Percentiles rank a stretch among this genome's conserved stretches.
phyloP scores from a whole-genome alignment of 2,888 invertebrate species.

The Ennomos fuscantarius region DNA sequence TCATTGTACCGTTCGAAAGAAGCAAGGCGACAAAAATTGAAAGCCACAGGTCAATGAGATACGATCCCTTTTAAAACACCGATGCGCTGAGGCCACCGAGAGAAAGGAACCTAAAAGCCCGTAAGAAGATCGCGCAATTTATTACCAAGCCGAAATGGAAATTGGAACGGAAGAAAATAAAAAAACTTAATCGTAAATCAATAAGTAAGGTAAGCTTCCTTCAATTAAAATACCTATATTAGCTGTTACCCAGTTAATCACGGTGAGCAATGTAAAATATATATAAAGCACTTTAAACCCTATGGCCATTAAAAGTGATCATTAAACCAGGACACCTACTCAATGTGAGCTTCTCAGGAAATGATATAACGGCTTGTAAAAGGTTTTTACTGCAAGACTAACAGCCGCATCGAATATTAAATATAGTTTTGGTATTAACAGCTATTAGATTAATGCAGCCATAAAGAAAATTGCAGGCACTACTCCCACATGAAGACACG shows the following conservation, averaged over 20 bases:
- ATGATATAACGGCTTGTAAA: slow-evolving; percentile 48
- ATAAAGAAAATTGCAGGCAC: slow-evolving; percentile 63
- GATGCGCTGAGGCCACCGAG: slow-evolving; percentile 48
- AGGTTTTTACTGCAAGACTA: slow-evolving; percentile 37
- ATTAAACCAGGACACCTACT: slow-evolving; percentile 48
- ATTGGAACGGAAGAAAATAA: slow-evolving; percentile 47
- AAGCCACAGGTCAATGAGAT: slow-evolving; percentile 61
- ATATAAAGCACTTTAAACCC: background rate
- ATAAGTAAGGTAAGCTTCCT: slow-evolving; percentile 49
- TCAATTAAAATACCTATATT: slow-evolving; percentile 8
- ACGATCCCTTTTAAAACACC: slow-evolving; percentile 58
- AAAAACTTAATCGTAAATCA: slow-evolving; percentile 53
- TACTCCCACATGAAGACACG: slow-evolving; percentile 43
- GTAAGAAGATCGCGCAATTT: slow-evolving; percentile 52
- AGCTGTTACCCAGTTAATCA: background rate
- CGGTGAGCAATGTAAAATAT: background rate
- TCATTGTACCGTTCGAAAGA: slow-evolving; percentile 64
- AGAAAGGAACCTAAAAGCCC: slow-evolving; percentile 61
- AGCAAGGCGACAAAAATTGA: slow-evolving; percentile 48
- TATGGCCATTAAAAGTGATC: slow-evolving; percentile 20
- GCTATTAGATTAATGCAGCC: slow-evolving; percentile 61
- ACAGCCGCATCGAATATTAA: slow-evolving; percentile 43
- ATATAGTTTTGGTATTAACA: slow-evolving; percentile 54
- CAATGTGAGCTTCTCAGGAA: slow-evolving; percentile 46
- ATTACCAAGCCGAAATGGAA: slow-evolving; percentile 49